Evolutionary conservation across 1,140 invertebrate genomes (phyloP).

Genomic region (Bicyclus anynana): DNA sequence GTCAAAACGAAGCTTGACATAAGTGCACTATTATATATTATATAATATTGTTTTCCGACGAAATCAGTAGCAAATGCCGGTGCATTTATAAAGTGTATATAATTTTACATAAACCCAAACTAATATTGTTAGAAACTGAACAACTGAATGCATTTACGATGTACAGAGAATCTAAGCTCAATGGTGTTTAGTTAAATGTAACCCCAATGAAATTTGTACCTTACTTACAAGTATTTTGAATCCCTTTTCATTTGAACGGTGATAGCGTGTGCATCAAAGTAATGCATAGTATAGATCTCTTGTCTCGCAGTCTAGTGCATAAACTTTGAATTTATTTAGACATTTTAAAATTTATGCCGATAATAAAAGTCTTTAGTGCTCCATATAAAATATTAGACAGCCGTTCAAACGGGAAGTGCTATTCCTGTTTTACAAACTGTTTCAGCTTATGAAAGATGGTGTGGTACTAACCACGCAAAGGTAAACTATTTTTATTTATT

Average conservation of each 20-base stretch:
- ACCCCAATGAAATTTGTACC: neutral
- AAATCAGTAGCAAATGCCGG: too few species aligned
- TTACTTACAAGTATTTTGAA: neutral
- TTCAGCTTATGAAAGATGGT: neutral
- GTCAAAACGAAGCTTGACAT: too few species aligned
- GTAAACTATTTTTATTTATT: too few species aligned
- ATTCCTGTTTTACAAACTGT: neutral
- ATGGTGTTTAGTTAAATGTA: neutral
- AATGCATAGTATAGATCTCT: neutral
- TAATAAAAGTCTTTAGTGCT: constrained; percentile 9
- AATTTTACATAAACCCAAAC: neutral
- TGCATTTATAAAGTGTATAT: neutral
- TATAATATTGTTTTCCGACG: too few species aligned
- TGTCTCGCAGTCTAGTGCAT: constrained; percentile 8
- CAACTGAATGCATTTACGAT: constrained; percentile 2
- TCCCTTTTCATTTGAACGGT: neutral
- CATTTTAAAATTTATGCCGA: constrained; percentile 5
- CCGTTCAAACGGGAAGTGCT: neutral
- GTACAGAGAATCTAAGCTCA: constrained; percentile 4
- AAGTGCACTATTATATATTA: too few species aligned
- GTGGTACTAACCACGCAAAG: neutral
- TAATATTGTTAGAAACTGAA: neutral
- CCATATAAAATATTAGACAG: neutral
- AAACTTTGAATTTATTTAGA: constrained; percentile 10
- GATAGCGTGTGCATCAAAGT: neutral